Evolutionary conservation across 2,888 invertebrate genomes (phyloP).

Genomic region (Drosophila fungiperda): DNA sequence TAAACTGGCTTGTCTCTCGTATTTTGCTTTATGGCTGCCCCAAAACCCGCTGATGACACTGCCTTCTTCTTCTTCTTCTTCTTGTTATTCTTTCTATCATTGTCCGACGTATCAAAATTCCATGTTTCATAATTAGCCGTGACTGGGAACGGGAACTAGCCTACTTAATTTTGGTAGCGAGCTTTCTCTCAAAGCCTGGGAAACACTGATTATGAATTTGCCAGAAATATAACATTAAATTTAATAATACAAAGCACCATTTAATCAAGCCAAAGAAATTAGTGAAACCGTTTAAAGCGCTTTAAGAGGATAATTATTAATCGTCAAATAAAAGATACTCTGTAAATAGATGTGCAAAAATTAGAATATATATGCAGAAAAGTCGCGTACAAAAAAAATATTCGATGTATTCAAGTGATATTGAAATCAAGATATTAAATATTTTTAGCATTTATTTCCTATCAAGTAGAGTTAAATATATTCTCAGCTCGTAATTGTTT

Average conservation of each 20-base stretch:
- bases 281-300: background rate
- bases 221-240: constrained; percentile 1
- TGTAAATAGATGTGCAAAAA: background rate
- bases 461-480: background rate
- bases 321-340: background rate
- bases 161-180: constrained; percentile 7
- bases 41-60: constrained; percentile 2
- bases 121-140: constrained; percentile 21
- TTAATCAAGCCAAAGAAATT: constrained; percentile 5
- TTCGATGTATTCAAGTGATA: background rate
- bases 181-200: constrained; percentile 33
- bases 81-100: background rate
- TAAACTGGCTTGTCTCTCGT: constrained; percentile 60
- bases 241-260: constrained; percentile 9
- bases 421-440: background rate
- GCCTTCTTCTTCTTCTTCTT: background rate
- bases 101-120: background rate
- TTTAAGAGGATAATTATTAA: background rate
- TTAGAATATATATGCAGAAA: no score
- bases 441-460: background rate
- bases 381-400: background rate
- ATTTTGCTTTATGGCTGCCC: constrained; percentile 35
- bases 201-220: constrained; percentile 6
- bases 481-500: background rate
- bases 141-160: constrained; percentile 11